phyloP scores from a whole-genome alignment of 2,888 invertebrate species.

The Arenicola marina region DNA sequence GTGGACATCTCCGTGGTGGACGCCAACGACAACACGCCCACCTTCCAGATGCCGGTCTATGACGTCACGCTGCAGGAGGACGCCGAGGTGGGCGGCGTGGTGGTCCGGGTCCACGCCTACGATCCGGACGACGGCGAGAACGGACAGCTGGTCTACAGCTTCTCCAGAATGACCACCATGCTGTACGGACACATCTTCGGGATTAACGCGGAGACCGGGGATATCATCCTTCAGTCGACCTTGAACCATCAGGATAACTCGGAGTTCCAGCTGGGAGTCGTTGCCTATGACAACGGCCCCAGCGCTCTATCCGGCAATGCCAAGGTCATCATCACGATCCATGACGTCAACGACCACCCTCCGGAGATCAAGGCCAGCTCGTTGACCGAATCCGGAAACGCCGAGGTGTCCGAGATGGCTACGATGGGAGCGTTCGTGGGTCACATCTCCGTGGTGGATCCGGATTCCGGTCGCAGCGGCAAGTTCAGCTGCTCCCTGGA shows the following conservation, averaged over 20 bases:
- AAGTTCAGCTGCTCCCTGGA: constrained; percentile 66
- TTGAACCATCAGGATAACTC: constrained; percentile 29
- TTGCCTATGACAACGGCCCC: constrained; percentile 36
- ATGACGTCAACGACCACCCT: constrained; percentile 45
- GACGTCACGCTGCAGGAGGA: constrained; percentile 28
- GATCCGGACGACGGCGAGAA: constrained; percentile 29
- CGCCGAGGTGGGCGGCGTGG: constrained; percentile 13
- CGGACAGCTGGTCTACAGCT: constrained; percentile 27
- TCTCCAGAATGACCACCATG: constrained; percentile 17
- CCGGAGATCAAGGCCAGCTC: constrained; percentile 43
- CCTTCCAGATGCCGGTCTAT: constrained; percentile 28
- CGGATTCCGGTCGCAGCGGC: constrained; percentile 83
- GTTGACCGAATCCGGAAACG: constrained; percentile 32
- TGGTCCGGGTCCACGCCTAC: constrained; percentile 23
- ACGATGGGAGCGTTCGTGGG: constrained; percentile 72
- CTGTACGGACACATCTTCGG: constrained; percentile 32
- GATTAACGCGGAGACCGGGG: constrained; percentile 21
- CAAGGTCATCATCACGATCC: constrained; percentile 39
- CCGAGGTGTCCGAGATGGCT: constrained; percentile 79
- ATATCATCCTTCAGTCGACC: constrained; percentile 22
- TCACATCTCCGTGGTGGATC: constrained; percentile 82
- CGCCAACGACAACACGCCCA: constrained; percentile 33
- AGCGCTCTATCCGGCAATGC: constrained; percentile 37
- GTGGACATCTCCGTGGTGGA: constrained; percentile 29
- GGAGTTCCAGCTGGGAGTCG: constrained; percentile 26